phyloP scores from a whole-genome alignment of 2,113 vertebrate genomes.

The Cheilinus undulatus region DNA sequence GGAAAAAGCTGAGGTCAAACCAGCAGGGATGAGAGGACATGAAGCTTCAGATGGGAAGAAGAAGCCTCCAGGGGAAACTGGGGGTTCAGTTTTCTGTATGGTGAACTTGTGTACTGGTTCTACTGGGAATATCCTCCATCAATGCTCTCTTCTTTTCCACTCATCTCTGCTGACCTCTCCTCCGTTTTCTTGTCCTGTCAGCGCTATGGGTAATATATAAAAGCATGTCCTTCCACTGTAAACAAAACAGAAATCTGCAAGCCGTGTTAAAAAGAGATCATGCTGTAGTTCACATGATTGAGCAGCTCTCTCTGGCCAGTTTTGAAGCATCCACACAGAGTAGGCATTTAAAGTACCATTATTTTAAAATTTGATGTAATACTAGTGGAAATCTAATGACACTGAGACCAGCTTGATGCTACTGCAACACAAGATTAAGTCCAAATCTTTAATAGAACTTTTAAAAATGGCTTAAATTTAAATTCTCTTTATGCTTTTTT shows the following conservation, averaged over 20 bases:
- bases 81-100: constrained; percentile 14
- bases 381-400: too few species aligned
- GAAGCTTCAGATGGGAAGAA: constrained; percentile 38
- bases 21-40: constrained; percentile 50
- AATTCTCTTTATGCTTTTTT: too few species aligned
- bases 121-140: constrained; percentile 9
- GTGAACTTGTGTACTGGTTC: constrained; percentile 42
- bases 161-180: constrained; percentile 19
- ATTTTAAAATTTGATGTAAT: too few species aligned
- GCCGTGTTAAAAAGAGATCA: neutral
- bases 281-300: neutral
- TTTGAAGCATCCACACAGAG: constrained; percentile 5
- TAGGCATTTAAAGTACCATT: too few species aligned
- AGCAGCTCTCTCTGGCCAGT: neutral
- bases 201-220: constrained; percentile 15
- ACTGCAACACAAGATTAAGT: too few species aligned
- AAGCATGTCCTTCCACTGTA: constrained; percentile 5
- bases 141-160: neutral
- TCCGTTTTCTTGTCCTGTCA: neutral
- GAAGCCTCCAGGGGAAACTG: constrained; percentile 36
- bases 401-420: too few species aligned
- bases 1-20: constrained; percentile 72
- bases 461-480: too few species aligned
- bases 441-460: too few species aligned
- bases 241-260: constrained; percentile 18